Evolutionary conservation across 2,888 invertebrate species (phyloP).

Genomic region (Periphyllus acericola): DNA sequence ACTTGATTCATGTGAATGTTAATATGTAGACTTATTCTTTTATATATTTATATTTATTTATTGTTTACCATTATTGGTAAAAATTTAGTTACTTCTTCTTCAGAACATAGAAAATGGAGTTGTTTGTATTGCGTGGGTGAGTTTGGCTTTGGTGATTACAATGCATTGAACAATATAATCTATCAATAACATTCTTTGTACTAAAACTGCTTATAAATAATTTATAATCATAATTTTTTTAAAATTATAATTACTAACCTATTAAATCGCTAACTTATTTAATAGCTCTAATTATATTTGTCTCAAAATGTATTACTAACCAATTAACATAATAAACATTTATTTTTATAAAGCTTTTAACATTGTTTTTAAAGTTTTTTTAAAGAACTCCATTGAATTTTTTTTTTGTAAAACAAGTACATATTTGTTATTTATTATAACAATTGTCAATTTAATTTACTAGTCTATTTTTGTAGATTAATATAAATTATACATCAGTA

Average conservation of each 20-base stretch:
- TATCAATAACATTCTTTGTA: conserved; percentile 25
- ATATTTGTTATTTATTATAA: no score
- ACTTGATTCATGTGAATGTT: conserved; percentile 27
- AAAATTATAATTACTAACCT: neutral
- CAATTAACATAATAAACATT: neutral
- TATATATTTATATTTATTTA: conserved; percentile 25
- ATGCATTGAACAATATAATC: conserved; percentile 17
- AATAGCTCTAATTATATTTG: neutral
- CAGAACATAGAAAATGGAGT: conserved; percentile 30
- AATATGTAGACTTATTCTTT: conserved; percentile 33
- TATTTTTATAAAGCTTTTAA: neutral
- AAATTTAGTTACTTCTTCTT: conserved; percentile 35
- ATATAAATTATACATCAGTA: no score
- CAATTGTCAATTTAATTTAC: no score
- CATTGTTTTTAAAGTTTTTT: no score
- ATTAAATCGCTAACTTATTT: neutral
- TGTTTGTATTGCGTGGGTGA: conserved; percentile 11
- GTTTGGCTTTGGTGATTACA: conserved; percentile 15
- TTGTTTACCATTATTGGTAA: conserved; percentile 46
- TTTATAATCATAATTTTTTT: neutral
- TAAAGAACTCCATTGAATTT: no score
- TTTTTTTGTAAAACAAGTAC: no score
- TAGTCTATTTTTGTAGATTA: no score
- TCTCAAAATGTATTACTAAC: neutral
- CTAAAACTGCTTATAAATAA: neutral